Conservation (phyloP, 2,888 invertebrate genomes). For the Pterostichus niger region DNA sequence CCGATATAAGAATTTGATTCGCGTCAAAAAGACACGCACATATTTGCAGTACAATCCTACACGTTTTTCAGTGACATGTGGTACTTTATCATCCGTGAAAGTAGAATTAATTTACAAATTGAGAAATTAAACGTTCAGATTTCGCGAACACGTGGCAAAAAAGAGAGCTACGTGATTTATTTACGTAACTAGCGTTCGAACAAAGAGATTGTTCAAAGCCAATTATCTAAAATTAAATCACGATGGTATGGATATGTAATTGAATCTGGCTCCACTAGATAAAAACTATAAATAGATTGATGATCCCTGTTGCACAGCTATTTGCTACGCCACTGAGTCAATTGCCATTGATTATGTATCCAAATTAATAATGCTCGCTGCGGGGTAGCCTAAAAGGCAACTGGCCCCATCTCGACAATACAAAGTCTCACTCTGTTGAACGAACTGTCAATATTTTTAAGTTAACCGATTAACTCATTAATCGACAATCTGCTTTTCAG, state of each 20-base stretch:
- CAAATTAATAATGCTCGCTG: conserved; percentile 23
- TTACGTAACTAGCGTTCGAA: conserved; percentile 23
- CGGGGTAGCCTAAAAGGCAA: not conserved
- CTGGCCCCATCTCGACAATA: not conserved
- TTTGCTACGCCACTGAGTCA: conserved; percentile 13
- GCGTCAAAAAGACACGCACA: conserved; percentile 30
- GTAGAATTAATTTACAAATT: conserved; percentile 22
- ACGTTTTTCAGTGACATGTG: not conserved
- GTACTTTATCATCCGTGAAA: not conserved
- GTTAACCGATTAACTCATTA: conserved; percentile 28
- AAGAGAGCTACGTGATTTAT: conserved; percentile 33
- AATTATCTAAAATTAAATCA: conserved; percentile 46
- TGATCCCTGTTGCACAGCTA: conserved; percentile 6
- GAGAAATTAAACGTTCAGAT: conserved; percentile 38
- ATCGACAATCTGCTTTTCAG: conserved; percentile 15
- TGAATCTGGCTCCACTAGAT: conserved; percentile 20
- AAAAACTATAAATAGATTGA: conserved; percentile 8
- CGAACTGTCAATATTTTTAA: conserved; percentile 21
- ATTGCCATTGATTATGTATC: conserved; percentile 34
- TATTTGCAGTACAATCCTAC: conserved; percentile 20
- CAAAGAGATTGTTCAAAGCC: conserved; percentile 33
- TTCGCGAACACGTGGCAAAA: no score
- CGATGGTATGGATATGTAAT: conserved; percentile 38
- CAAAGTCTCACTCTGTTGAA: not conserved
- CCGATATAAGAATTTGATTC: conserved; percentile 37